Evolutionary conservation across 2,797 vertebrate genomes (phyloP).

Genomic region (Chaunax sp.): DNA sequence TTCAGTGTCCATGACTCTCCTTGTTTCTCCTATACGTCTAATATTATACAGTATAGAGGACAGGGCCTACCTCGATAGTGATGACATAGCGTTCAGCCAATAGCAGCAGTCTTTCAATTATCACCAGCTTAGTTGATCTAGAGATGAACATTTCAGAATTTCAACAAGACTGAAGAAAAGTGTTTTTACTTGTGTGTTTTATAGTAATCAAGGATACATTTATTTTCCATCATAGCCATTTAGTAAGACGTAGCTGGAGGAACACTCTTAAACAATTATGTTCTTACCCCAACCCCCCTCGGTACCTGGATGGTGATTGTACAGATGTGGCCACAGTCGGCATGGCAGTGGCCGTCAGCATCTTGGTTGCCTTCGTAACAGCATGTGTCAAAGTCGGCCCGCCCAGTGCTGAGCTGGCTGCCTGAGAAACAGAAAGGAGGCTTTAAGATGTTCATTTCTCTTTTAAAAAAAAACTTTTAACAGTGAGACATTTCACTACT

Average conservation of each 20-base stretch:
- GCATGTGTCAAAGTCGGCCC: slow-evolving; percentile 98
- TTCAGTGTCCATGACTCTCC: background rate
- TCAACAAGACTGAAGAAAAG: slow-evolving; percentile 2
- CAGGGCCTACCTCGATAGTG: slow-evolving; percentile 92
- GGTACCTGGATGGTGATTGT: slow-evolving; percentile 97
- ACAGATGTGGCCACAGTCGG: slow-evolving; percentile 98
- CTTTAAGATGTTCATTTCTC: background rate
- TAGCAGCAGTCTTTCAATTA: slow-evolving; percentile 96
- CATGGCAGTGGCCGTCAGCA: slow-evolving; percentile 99
- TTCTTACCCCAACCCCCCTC: slow-evolving; percentile 73
- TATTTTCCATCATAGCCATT: background rate
- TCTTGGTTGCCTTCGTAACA: slow-evolving; percentile 98
- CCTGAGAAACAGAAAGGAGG: slow-evolving; percentile 71
- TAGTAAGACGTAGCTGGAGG: background rate
- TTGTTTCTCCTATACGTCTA: background rate
- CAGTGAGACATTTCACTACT: slow-evolving; percentile 34
- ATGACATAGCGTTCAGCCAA: slow-evolving; percentile 98
- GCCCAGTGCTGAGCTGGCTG: slow-evolving; percentile 96
- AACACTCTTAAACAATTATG: slow-evolving; percentile 25
- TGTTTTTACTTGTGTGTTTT: background rate
- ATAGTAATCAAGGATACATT: background rate
- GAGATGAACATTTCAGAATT: background rate
- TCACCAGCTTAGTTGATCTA: slow-evolving; percentile 98
- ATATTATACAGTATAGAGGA: background rate
- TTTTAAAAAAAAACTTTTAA: background rate